Evolutionary conservation across 2,888 invertebrate species (phyloP), one percentile per base, ranked within the genome.

Genomic region (Hofmannophila pseudospretella): DNA sequence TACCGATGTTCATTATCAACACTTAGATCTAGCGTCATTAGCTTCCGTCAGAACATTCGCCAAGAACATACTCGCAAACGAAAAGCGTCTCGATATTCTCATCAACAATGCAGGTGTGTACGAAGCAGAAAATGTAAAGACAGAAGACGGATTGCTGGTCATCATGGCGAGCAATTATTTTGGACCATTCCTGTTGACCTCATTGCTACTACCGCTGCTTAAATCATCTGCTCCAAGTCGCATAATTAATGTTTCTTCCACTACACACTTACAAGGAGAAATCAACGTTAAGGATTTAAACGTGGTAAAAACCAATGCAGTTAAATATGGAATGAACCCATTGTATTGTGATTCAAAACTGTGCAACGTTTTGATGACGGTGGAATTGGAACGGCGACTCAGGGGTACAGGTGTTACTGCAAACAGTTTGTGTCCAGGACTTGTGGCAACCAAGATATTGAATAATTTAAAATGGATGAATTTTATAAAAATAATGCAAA

Each of bases 391-490:
- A 2, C 85, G 89, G 36, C 87, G 90, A 36, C 68, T 95, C 34
- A 88, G 92, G 59, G 92, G 90, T 2, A 89, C 91, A 1, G 90
- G 90, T 11, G 91, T 95, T 0, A 94, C 93, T 0, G 92, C 89
- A 0, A 95, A 96, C 64, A 92, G 91, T 54, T 78, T 96, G 35
- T 95, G 96, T 78, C 96, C 96, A 0, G 96, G 96, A 16, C 87
- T 92, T 74, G 91, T 94, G 32, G 90, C 90, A 57, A 91, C 92
- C 0, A 25, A 35, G 1, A 35, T 42, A 7, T 7, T 27, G 2
- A 27, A 12, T 11, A 27, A 27, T 5, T 7, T 10, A 3, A 3
- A 7, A 7, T 11, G 10, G 27, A 7, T 11, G 2, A 11, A 27
- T 2, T 7, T 11, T 4, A n/a, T 33, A 7, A 27, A 27, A 27